These are phyloP conservation scores for Lasioglossum lativentre DNA, from an alignment of 2,888 invertebrate species.

Conservation along the genomic window DNA sequence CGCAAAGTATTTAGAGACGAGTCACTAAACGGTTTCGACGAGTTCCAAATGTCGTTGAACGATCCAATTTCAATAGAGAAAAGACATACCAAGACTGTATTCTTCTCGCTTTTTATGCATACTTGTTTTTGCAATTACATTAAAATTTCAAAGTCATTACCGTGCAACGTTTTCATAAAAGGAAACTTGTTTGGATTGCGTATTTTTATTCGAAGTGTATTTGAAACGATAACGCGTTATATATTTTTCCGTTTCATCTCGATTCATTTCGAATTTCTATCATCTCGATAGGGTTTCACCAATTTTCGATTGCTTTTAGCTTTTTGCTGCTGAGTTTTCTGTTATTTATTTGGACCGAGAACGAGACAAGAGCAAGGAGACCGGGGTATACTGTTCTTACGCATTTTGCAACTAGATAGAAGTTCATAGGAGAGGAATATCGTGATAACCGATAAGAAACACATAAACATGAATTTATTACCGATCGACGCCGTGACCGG, in stretches of 20 bases:
- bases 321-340: background rate
- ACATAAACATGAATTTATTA: background rate
- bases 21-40: constrained; percentile 75
- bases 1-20: constrained; percentile 75
- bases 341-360: background rate
- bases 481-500: background rate
- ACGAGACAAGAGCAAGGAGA: background rate
- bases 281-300: background rate
- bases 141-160: background rate
- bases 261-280: too few species aligned
- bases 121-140: background rate
- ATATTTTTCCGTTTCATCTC: too few species aligned
- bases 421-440: background rate
- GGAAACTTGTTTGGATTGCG: background rate
- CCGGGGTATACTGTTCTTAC: background rate
- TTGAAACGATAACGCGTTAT: background rate
- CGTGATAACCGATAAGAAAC: background rate
- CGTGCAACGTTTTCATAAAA: background rate
- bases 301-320: background rate
- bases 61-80: background rate
- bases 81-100: background rate
- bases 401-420: background rate
- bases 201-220: background rate
- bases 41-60: constrained; percentile 31
- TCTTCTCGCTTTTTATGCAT: background rate